phyloP scores from a whole-genome alignment of 2,113 vertebrate genomes.

The Strix aluco region DNA sequence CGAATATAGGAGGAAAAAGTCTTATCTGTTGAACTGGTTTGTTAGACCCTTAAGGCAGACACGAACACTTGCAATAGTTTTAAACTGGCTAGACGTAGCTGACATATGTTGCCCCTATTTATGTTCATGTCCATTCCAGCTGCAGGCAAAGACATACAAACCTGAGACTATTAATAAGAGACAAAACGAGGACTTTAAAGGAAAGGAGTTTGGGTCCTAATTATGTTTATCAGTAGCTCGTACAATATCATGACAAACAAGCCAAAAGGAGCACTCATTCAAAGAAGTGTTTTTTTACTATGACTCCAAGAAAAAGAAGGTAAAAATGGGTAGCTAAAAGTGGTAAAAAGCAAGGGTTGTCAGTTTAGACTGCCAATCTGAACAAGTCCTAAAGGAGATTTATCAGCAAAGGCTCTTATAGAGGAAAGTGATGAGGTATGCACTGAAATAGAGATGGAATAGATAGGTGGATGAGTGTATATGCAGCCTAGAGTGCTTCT shows the following conservation, averaged over 20 bases:
- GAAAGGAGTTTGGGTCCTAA: background rate
- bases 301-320: background rate
- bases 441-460: background rate
- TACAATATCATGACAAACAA: background rate
- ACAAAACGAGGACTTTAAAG: background rate
- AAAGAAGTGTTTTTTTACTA: background rate
- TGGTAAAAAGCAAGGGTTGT: background rate
- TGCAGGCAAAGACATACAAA: background rate
- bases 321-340: background rate
- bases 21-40: background rate
- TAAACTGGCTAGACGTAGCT: background rate
- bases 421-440: background rate
- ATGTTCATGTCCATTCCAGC: background rate
- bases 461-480: background rate
- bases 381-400: background rate
- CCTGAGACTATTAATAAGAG: background rate
- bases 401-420: background rate
- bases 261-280: background rate
- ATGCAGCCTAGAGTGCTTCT: background rate
- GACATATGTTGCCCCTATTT: background rate
- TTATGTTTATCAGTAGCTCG: background rate
- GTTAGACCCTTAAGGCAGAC: background rate
- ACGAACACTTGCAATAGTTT: background rate
- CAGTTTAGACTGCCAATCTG: background rate
- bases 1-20: background rate